Evolutionary conservation across 2,888 invertebrate genomes (phyloP), one percentile per base, ranked within the genome.

Genomic region (Nowickia ferox): DNA sequence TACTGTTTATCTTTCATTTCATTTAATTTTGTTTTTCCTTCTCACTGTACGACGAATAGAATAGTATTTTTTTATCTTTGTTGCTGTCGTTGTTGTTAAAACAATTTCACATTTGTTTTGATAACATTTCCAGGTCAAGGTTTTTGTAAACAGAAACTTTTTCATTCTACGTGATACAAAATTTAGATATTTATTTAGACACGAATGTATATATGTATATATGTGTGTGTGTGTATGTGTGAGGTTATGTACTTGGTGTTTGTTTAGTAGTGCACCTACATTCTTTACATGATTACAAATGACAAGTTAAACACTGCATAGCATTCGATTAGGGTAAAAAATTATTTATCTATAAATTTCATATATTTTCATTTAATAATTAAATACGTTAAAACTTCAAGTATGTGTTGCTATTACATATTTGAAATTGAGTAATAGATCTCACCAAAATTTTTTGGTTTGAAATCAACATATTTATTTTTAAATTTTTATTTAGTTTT

Each of bases 91-190:
- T 10, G 71, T 79, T 74, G 66, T 74, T 68, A 19, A 44, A 61
- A 65, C 74, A 75, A 42, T 59, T 79, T 75, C 51, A 53, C 42
- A 83, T 65, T 83, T 83, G 71, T 83, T 83, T 71, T 77, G 69
- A 72, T 78, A 83, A 72, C 75, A 83, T 86, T 82, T 85, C 76
- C 83, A 71, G 86, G 86, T 86, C 86, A 86, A 86, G 86, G 86
- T 59, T 79, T 48, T 57, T 51, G 55, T 30, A 68, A 48, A 84
- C 77, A 38, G 22, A 65, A 77, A 77, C 65, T 72, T 76, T 82
- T 71, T 68, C 30, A 30, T 81, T 66, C 51, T 74, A 75, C 68
- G 55, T 69, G 75, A 61, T 69, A 61, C 42, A 40, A 5, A 40
- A 61, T 66, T 79, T 48, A 44, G 48, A 77, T 65, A 30, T 59